Evolutionary conservation across 1,140 invertebrate genomes (phyloP).

Genomic region (Macrobrachium rosenbergii): DNA sequence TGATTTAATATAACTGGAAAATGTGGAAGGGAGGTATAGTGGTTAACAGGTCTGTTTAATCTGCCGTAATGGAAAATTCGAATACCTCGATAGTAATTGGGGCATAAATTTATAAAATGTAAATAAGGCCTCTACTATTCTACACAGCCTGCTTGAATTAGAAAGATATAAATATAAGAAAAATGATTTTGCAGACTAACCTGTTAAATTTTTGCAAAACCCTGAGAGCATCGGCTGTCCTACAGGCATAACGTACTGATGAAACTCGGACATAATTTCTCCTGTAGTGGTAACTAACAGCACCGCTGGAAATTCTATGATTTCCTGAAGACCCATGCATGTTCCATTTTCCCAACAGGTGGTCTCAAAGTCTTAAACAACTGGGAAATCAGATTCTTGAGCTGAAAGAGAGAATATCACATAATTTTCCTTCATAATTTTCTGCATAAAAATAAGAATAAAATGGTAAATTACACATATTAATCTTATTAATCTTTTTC

Average conservation of each 20-base stretch:
- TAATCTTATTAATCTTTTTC: too few species aligned
- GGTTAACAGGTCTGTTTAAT: too few species aligned
- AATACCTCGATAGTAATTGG: too few species aligned
- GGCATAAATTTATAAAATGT: too few species aligned
- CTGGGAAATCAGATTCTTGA: constrained; percentile 30
- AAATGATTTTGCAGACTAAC: neutral
- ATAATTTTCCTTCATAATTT: neutral
- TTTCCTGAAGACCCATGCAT: constrained; percentile 8
- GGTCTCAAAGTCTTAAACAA: constrained; percentile 69
- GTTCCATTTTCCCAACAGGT: constrained; percentile 51
- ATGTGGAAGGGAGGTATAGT: too few species aligned
- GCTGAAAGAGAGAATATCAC: neutral
- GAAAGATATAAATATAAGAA: too few species aligned
- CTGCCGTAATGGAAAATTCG: too few species aligned
- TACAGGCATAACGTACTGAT: constrained; percentile 70
- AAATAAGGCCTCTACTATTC: too few species aligned
- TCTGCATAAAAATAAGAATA: neutral
- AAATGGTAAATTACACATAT: neutral
- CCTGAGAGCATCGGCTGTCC: constrained; percentile 70
- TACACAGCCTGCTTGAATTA: too few species aligned
- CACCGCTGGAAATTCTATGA: constrained; percentile 74
- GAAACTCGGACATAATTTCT: constrained; percentile 72
- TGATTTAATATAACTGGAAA: too few species aligned
- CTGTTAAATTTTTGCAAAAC: constrained; percentile 71
- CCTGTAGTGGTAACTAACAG: constrained; percentile 70